A percentile compares a stretch with the other conserved stretches of the same genome.
phyloP scores from a whole-genome alignment of 2,888 invertebrate species.

The Caenorhabditis japonica region DNA sequence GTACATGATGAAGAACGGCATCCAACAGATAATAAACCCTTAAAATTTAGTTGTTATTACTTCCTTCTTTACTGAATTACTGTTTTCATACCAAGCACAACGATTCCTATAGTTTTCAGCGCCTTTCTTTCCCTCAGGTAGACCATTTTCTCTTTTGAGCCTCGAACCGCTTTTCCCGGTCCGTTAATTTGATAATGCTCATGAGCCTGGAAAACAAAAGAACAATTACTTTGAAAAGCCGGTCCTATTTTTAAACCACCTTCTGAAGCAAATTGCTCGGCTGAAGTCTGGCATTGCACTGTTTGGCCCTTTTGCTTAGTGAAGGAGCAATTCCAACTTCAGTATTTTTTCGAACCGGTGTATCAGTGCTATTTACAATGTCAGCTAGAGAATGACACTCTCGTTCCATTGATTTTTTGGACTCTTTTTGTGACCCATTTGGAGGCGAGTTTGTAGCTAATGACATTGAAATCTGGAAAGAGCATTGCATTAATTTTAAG shows the following conservation, averaged over 20 bases:
- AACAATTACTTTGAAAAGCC: no score
- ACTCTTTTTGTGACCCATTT: conserved; percentile 51
- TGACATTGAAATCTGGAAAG: conserved; percentile 48
- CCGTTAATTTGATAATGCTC: conserved; percentile 73
- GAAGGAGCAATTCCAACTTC: conserved; percentile 60
- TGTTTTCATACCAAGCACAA: conserved; percentile 69
- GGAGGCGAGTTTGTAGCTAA: conserved; percentile 47
- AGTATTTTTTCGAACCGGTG: conserved; percentile 66
- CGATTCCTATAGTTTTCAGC: conserved; percentile 77
- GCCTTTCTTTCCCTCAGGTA: conserved; percentile 77
- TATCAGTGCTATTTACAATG: conserved; percentile 56
- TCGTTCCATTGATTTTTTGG: conserved; percentile 61
- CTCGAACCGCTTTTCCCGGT: conserved; percentile 73
- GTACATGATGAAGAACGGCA: conserved; percentile 78
- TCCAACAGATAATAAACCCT: conserved; percentile 78
- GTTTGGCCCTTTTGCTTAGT: conserved; percentile 58
- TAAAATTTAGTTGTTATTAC: conserved; percentile 23
- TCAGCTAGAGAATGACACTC: conserved; percentile 73
- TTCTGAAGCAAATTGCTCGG: conserved; percentile 66
- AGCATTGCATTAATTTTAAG: no score
- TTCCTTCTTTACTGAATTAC: no score
- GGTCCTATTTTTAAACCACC: neutral
- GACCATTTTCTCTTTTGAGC: conserved; percentile 77
- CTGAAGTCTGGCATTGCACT: conserved; percentile 64
- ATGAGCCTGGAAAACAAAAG: conserved; percentile 55